Conservation (phyloP, 2,888 invertebrate species). For the Pocota personata region DNA sequence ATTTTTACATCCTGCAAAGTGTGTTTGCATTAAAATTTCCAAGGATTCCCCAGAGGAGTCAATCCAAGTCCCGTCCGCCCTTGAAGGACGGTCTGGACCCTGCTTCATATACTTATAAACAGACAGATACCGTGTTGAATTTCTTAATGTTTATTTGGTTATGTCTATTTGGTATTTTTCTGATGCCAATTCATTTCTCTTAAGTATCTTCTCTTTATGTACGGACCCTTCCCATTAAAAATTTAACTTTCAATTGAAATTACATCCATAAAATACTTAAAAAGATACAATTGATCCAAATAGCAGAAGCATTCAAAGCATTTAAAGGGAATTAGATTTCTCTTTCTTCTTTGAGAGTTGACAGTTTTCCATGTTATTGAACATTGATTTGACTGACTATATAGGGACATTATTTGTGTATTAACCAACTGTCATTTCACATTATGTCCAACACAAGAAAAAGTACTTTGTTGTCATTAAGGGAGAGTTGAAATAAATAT, state of each 20-base stretch:
- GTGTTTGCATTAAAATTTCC: too few relatives aligned
- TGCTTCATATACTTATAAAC: too few relatives aligned
- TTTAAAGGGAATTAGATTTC: background rate
- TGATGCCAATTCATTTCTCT: too few relatives aligned
- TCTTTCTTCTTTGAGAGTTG: background rate
- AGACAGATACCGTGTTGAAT: too few relatives aligned
- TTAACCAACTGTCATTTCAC: background rate
- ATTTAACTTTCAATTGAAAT: background rate
- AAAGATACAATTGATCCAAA: background rate
- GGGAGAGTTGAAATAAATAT: background rate
- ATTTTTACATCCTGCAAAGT: too few relatives aligned
- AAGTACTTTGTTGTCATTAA: background rate
- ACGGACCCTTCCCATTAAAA: background rate
- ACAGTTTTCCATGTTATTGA: slow-evolving; percentile 11
- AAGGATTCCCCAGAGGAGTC: too few relatives aligned
- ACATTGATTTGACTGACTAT: background rate
- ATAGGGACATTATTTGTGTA: background rate
- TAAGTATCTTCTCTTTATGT: too few relatives aligned
- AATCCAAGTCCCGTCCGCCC: too few relatives aligned
- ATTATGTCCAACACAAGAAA: background rate
- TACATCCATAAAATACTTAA: too few relatives aligned
- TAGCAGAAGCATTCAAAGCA: background rate
- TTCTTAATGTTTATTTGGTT: too few relatives aligned
- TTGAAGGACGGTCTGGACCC: too few relatives aligned
- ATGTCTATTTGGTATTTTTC: too few relatives aligned